Evolutionary conservation across 1,140 invertebrate genomes (phyloP), one percentile per base, ranked within the genome.

Genomic region (Cheumatopsyche charites): DNA sequence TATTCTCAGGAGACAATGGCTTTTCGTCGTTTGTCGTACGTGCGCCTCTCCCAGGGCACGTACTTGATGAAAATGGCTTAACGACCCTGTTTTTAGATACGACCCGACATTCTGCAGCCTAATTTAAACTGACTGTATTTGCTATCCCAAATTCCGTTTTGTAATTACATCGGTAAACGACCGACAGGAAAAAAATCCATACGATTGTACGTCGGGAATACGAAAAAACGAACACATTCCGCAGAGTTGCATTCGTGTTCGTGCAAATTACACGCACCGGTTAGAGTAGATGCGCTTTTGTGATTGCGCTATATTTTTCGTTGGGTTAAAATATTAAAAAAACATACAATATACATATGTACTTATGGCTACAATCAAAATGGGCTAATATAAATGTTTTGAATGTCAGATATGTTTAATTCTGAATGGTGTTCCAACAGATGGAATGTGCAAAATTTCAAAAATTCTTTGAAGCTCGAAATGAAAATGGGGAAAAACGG

Each of bases 21-120:
- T 58, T 52, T 70, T 62, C 52, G 12, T 23, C 49, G 67, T 7
- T 55, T 65, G 62, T 43, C 23, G 19, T 47, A 67, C 65, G 65
- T 67, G 65, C 15, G 12, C 67, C 58, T 23, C 7, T 25, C 19
- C 42, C 52, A 43, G 67, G 43, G 65, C 73, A 71, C 70, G 70
- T 74, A 69, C 23, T 72, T 75, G 69, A 69, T 72, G 62, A 71
- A 74, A 75, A 63, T 58, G 70, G 66, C 70, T 72, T 75, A 75
- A 75, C 73, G 70, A 72, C 55, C 23, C 67, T 58, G 74, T 72
- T 67, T 75, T 75, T 72, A 72, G 69, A 67, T 45, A 70, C 47
- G 41, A 67, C 71, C 29, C 23, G n/a, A 68, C 74, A 75, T 75
- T 75, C 68, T 73, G 49, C 71, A 26, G 71, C 71, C 74, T 75